These are phyloP conservation scores for Erynnis tages DNA, from an alignment of 2,888 invertebrate species.

Conservation along the genomic window DNA sequence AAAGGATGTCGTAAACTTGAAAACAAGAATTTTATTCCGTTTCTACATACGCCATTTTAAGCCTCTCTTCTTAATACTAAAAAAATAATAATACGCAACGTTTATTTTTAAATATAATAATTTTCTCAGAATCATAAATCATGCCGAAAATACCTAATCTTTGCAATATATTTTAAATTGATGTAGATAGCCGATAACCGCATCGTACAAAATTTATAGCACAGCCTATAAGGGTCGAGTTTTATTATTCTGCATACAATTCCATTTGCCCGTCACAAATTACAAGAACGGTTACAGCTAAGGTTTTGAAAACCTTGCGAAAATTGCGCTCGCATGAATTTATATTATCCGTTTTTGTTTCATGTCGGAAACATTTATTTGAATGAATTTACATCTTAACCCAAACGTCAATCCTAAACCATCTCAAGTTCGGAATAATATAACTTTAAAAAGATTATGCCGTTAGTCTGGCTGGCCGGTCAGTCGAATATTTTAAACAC, in stretches of 20 bases:
- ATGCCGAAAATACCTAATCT: constrained; percentile 30
- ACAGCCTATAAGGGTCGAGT: constrained; percentile 67
- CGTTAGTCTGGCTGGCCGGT: too few species aligned
- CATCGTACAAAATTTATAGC: constrained; percentile 58
- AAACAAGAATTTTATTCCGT: constrained; percentile 63
- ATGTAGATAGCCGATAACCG: constrained; percentile 29
- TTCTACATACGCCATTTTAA: constrained; percentile 46
- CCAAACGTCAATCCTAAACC: too few species aligned
- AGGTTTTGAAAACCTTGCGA: constrained; percentile 70
- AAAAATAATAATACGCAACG: neutral
- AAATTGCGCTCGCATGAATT: constrained; percentile 62
- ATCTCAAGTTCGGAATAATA: too few species aligned
- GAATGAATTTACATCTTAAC: too few species aligned
- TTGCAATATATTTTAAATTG: constrained; percentile 28
- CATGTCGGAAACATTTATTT: constrained; percentile 3
- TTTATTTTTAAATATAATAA: neutral
- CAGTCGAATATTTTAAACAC: too few species aligned
- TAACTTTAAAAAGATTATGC: too few species aligned
- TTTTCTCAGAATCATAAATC: constrained; percentile 17
- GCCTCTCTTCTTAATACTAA: constrained; percentile 26
- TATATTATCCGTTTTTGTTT: constrained; percentile 42
- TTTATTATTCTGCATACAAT: constrained; percentile 79
- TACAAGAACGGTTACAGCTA: constrained; percentile 67
- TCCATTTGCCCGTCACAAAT: constrained; percentile 77
- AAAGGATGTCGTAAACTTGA: constrained; percentile 67